Percentiles rank a stretch among this genome's conserved stretches.
Evolutionary conservation across 2,113 vertebrate species (phyloP).

Genomic region (Rhadina sibilatrix): DNA sequence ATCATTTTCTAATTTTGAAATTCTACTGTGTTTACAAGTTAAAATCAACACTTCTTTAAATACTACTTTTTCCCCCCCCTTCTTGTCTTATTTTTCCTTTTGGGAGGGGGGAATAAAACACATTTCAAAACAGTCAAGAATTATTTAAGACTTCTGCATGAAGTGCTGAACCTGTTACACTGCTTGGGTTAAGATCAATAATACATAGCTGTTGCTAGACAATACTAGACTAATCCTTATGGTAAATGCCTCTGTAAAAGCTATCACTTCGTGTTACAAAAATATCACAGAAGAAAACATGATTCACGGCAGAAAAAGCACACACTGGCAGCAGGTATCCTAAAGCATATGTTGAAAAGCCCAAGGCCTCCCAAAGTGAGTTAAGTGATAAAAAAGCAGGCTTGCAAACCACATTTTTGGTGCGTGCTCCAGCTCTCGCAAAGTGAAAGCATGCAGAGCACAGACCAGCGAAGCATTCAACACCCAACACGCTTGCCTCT

Average conservation of each 20-base stretch:
- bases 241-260: neutral
- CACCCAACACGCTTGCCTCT: neutral
- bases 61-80: neutral
- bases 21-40: neutral
- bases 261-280: neutral
- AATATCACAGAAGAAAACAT: neutral
- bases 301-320: neutral
- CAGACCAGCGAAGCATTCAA: neutral
- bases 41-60: neutral
- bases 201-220: neutral
- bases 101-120: neutral
- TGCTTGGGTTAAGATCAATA: neutral
- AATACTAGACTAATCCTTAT: neutral
- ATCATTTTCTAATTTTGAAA: neutral
- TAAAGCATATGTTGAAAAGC: neutral
- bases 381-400: neutral
- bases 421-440: rapidly evolving
- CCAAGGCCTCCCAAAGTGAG: neutral
- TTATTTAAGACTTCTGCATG: neutral
- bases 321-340: neutral
- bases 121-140: neutral
- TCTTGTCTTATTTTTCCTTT: neutral
- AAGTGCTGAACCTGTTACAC: neutral
- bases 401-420: neutral
- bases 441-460: neutral